A percentile compares a stretch with the other conserved stretches of the same genome.
Evolutionary conservation across 1,140 invertebrate genomes (phyloP).

Genomic region (honey bee (Apis mellifera)): Amel_HAv3.1 CM009931.2:5392501-5393000

Average conservation of each 20-base stretch:
- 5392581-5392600: conserved; percentile 31
- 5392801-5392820: background rate
- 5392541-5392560: conserved; percentile 15
- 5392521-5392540: background rate
- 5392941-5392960: too few relatives aligned
- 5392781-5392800: background rate
- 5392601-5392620: conserved; percentile 47
- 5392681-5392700: conserved; percentile 36
- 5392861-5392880: too few relatives aligned
- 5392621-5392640: conserved; percentile 36
- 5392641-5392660: conserved; percentile 34
- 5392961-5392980: too few relatives aligned
- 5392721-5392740: conserved; percentile 27
- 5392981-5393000: too few relatives aligned
- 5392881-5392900: too few relatives aligned
- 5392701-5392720: conserved; percentile 41
- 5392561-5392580: conserved; percentile 18
- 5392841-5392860: too few relatives aligned
- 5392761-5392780: conserved; percentile 9
- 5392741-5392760: conserved; percentile 10
- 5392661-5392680: conserved; percentile 36
- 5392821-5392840: background rate
- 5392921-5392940: too few relatives aligned
- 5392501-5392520: background rate
- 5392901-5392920: too few relatives aligned